phyloP scores from a whole-genome alignment of 92 coral and sea anemone genomes.

The Actinostola sp. region DNA sequence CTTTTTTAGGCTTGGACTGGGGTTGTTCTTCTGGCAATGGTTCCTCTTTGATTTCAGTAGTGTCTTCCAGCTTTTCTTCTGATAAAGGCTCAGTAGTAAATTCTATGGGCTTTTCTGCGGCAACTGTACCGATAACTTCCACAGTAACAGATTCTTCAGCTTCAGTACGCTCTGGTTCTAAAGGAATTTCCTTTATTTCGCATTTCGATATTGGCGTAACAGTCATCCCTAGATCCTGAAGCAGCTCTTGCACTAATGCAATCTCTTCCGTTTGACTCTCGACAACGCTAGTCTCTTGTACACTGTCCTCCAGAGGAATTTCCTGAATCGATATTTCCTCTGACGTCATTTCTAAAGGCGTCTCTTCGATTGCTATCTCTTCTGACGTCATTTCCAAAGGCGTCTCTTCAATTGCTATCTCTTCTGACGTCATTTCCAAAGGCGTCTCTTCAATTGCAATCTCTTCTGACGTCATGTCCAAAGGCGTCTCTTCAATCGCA shows the following conservation, averaged over 20 bases:
- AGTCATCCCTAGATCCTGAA: no score
- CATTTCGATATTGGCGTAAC: no score
- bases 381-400: constrained; percentile 1
- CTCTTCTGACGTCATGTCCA: neutral
- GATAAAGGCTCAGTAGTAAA: neutral
- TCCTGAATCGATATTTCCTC: constrained; percentile 5
- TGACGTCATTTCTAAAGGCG: neutral
- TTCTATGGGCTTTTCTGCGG: no score
- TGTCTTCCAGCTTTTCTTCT: neutral
- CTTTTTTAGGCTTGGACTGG: neutral
- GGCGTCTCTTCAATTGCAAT: neutral
- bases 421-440: constrained; percentile 9
- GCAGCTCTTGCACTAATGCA: no score
- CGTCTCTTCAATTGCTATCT: neutral
- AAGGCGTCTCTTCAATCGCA: neutral
- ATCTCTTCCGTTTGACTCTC: constrained; percentile 5
- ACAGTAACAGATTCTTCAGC: no score
- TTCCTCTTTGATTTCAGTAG: constrained; percentile 16
- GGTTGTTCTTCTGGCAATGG: neutral
- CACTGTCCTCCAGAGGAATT: neutral
- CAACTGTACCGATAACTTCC: no score
- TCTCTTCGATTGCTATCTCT: neutral
- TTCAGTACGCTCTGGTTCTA: no score
- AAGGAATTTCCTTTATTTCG: no score
- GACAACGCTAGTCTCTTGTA: no score